Evolutionary conservation across 2,797 vertebrate species (phyloP), one percentile per base, ranked within the genome.

Genomic region (Anolis apletophallus): DNA sequence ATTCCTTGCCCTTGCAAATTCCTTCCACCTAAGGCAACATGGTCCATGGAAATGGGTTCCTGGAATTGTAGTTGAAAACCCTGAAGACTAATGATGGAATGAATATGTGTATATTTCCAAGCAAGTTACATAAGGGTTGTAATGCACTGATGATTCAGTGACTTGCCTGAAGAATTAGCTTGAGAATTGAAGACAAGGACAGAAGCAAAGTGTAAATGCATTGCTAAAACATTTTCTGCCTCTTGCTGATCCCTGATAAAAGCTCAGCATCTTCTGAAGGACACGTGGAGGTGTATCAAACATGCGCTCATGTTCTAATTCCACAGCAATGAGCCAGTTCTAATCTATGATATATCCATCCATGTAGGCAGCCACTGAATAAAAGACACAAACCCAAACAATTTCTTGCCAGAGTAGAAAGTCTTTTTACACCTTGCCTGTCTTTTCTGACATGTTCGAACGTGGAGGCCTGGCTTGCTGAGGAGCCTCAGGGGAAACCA

Each of bases 151-250:
- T 7, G 85, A 61, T 57, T 9, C 10, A 68, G 85, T 81, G 7
- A 81, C 40, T 40, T 34, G 14, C 32, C 52, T 0, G 32, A 0
- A 5, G 61, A 23, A 17, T 1, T 64, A 8, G 9, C 0, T 19
- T 0, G 17, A 0, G 3, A 17, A 32, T 57, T 82, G 50, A 54
- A 55, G 64, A 86, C 13, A 26, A 73, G 75, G 72, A 54, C 16
- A n/a, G 64, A 14, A 67, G 23, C 29, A 55, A 50, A 79, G 14
- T 61, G 74, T 10, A 4, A 85, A 73, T 77, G 29, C 80, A 67
- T 83, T 88, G 46, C 67, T 78, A 55, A 73, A 72, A 83, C 29
- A 4, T 17, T 55, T 69, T 61, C 57, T 54, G 76, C 29, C 46
- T 79, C 68, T 57, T 73, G 21, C 59, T 82, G 59, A 75, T 86